Evolutionary conservation across 2,888 invertebrate genomes (phyloP).

Genomic region (Parascotia fuliginaria): DNA sequence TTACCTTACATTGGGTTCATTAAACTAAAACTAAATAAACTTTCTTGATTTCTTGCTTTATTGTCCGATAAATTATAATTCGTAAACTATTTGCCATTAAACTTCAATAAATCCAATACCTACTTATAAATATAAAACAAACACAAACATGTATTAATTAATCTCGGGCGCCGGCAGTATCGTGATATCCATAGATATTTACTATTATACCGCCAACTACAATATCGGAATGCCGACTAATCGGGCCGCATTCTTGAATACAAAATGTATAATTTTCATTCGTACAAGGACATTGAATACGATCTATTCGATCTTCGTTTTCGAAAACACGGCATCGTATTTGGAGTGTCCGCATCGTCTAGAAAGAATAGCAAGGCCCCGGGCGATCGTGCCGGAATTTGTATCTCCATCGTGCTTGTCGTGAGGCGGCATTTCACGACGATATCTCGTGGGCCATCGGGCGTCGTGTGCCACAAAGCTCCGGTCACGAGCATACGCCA

Average conservation of each 20-base stretch:
- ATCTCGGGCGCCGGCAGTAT: slow-evolving; percentile 67
- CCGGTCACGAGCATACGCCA: slow-evolving; percentile 82
- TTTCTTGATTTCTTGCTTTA: neutral
- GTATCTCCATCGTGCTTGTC: slow-evolving; percentile 68
- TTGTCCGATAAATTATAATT: neutral
- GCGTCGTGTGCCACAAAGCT: slow-evolving; percentile 70
- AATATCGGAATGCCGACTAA: slow-evolving; percentile 75
- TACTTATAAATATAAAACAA: slow-evolving; percentile 12
- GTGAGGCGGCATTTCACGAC: slow-evolving; percentile 83
- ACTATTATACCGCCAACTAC: slow-evolving; percentile 74
- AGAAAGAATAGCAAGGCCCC: slow-evolving; percentile 53
- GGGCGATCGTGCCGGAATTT: slow-evolving; percentile 73
- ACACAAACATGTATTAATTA: slow-evolving; percentile 59
- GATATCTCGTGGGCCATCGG: slow-evolving; percentile 78
- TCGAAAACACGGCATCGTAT: slow-evolving; percentile 20
- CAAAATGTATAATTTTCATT: slow-evolving; percentile 68
- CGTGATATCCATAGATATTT: slow-evolving; percentile 67
- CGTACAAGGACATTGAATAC: slow-evolving; percentile 68
- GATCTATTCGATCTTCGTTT: slow-evolving; percentile 46
- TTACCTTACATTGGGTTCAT: no score
- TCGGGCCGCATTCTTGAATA: slow-evolving; percentile 79
- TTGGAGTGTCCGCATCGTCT: slow-evolving; percentile 20
- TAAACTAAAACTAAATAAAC: no score
- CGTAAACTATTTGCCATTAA: slow-evolving; percentile 4
- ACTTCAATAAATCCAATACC: slow-evolving; percentile 11